Base-by-base conservation (phyloP, 2,888 invertebrate species). In the Agrotis clavis region DNA sequence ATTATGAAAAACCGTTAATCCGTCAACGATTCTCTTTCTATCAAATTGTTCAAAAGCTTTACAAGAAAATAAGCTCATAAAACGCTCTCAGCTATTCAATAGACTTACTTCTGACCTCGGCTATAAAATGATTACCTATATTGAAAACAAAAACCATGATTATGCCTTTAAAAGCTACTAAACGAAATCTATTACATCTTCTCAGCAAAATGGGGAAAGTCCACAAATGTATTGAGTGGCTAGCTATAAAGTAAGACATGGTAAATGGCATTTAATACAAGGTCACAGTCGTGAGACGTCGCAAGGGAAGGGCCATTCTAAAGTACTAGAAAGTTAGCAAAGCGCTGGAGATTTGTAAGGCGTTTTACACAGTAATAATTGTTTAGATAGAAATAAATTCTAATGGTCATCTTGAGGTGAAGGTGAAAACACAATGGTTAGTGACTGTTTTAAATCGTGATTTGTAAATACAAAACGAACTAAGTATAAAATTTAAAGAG, bases 181-280 rank as follows among this genome's bases (percentile, higher is more conserved):
- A 59, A 60, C 41, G 45, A 21, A 68, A 60, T 54, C 60, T 18
- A 13, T 64, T 64, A 54, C 41, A 51, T 67, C 53, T 59, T 19
- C 21, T 60, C 11, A 48, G 57, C 19, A 35, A 68, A 76, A 67
- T 51, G 51, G 84, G 64, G 84, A 84, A 84, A 84, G 86, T 78
- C 59, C 57, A 67, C 54, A 59, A 65, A 67, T 63, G 51, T 59
- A 72, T 59, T 63, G 47, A 74, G 66, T 57, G 60, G 54, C 70
- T 71, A 61, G 53, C 63, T 65, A 68, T 74, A 62, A 51, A 75
- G 65, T 57, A 83, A 56, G 45, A 70, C 60, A 71, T 70, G 53
- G 70, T 74, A 83, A 79, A 77, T 65, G 74, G 71, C 71, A 71
- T 77, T 81, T 78, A 83, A 80, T 73, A 74, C 81, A 84, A 84